Base-by-base conservation (phyloP, 2,113 vertebrate species). In the Erythrolamprus reginae region DNA sequence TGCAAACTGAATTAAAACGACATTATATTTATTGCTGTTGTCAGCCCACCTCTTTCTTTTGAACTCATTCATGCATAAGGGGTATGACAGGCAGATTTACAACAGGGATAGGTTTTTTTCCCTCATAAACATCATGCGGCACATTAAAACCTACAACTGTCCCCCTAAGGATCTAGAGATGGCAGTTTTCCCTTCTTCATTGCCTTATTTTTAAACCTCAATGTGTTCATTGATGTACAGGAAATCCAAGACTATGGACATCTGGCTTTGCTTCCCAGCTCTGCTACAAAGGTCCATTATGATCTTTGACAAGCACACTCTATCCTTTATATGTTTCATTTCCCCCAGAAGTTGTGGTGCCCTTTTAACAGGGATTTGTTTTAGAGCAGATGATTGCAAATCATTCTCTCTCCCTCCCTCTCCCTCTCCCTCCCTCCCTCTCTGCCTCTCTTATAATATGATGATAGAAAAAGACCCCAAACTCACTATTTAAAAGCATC, bases 161-260 rank as follows among this genome's bases (percentile, higher is more conserved):
- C 17, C n/a, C 91, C 52, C 88, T 42, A 38, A 89, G 85, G 88
- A 51, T 42, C 24, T 47, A 89, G 88, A 83, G 52, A 89, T 87
- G 84, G 91, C 84, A 89, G n/a, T 38, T 61, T 82, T 58, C 56
- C 42, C 83, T 55, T 84, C 88, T 86, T 26, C 28, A 13, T 47
- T 10, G 52, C 24, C 84, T 82, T 89, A 91, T 89, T 89, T 61
- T 87, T 89, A 89, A 83, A 85, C 87, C 87, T 84, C 87, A 91
- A 65, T 88, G 86, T 91, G 87, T 91, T 87, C 12, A 56, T 88
- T 91, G 87, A 89, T 87, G 33, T 87, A 87, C 84, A 92, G 88
- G 91, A 89, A 91, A 91, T 91, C 84, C 89, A 87, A 86, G 65
- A 87, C 65, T 89, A 89, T 89, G 88, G 88, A 92, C 84, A 83